These are phyloP conservation scores for Mesitornis unicolor DNA, from an alignment of 2,113 vertebrate species.

Conservation along the genomic window DNA sequence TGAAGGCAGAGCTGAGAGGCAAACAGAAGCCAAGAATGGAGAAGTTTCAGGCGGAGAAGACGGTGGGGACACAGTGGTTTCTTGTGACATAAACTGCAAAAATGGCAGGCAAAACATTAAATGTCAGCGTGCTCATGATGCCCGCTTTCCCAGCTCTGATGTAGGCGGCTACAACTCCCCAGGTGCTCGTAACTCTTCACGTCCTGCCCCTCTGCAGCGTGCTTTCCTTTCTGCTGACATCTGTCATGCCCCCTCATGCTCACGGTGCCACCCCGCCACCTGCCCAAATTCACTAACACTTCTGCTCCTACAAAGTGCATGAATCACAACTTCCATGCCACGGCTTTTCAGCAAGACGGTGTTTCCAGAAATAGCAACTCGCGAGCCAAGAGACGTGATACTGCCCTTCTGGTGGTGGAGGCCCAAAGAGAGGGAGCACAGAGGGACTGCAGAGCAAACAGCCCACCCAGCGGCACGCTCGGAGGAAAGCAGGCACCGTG, in stretches of 20 bases:
- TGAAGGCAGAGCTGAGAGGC: neutral
- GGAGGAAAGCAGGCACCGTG: neutral
- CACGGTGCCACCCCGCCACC: conserved; percentile 3
- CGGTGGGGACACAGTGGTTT: neutral
- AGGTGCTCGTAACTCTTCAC: neutral
- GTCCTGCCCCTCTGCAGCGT: conserved; percentile 1
- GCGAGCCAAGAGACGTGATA: conserved; percentile 36
- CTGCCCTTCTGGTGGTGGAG: neutral
- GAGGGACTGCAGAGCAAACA: conserved; percentile 4
- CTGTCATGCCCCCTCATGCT: conserved; percentile 24
- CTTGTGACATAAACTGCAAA: conserved; percentile 29
- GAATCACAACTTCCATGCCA: conserved; percentile 50
- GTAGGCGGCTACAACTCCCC: conserved; percentile 14
- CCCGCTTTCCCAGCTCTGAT: conserved; percentile 11
- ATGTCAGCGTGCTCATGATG: neutral
- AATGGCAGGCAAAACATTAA: conserved; percentile 24
- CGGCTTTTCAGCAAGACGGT: neutral
- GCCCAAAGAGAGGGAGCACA: neutral
- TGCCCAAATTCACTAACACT: conserved; percentile 53
- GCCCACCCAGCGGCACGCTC: rapidly evolving
- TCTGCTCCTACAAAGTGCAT: conserved; percentile 21
- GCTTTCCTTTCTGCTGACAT: conserved; percentile 42
- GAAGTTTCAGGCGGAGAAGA: neutral
- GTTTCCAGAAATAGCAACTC: conserved; percentile 50
- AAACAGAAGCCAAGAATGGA: neutral